Evolutionary conservation across 2,888 invertebrate genomes (phyloP), one percentile per base, ranked within the genome.

Genomic region (Hypsopygia costalis): DNA sequence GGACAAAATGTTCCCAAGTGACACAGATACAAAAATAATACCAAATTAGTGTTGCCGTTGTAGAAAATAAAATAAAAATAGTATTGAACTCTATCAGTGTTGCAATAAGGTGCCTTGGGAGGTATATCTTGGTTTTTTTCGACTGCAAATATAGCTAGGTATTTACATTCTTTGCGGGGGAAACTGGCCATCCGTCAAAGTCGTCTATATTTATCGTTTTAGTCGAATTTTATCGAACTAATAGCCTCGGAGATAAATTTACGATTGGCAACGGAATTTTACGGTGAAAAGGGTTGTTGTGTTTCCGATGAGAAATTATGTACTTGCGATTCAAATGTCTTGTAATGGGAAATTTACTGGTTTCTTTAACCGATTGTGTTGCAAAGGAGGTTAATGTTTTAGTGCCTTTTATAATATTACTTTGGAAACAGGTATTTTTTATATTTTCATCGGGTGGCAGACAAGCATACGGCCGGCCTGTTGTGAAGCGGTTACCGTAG

Each of bases 221-320:
- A 82, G 81, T 83, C 83, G 86, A 86, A 86, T 87, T 86, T 87
- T 87, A 87, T 87, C 85, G 82, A 75, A 86, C 86, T 86, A 87
- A 87, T 87, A 87, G 85, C 74, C 67, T 62, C 57, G 57, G 81
- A 85, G 85, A 87, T 86, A 80, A 72, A 87, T 87, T 86, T 86
- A 85, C 85, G 85, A 83, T 86, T 81, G 82, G 73, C 59, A 69
- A 63, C 63, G 70, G 73, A 73, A 70, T 67, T 67, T 65, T 57
- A 69, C 65, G 65, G 68, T 66, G 69, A 73, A 82, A 85, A 85
- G 87, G 85, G 85, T 83, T 81, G 62, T 52, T 62, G 48, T 50
- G 50, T 25, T 25, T 25, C n/a, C 25, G n/a, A 25, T 25, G 25
- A 8, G 16, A 16, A 16, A n/a, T 21, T 21, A 21, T 25, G 25